Evolutionary conservation across 2,888 invertebrate genomes (phyloP), one percentile per base, ranked within the genome.

Genomic region (Notodonta ziczac): DNA sequence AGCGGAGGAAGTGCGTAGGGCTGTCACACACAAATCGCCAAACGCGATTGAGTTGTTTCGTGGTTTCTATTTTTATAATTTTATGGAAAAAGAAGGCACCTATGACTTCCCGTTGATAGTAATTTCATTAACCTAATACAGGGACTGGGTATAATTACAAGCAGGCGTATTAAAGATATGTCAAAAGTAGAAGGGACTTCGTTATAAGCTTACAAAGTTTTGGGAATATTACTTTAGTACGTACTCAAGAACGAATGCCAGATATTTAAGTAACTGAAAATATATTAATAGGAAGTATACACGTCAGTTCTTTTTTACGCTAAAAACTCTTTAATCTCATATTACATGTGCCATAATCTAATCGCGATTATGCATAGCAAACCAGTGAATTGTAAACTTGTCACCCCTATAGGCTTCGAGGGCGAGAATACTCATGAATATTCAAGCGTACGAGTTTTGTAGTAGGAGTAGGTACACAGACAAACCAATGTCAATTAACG

Each of bases 401-500:
- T 2, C 44, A 56, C 5, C 56, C 56, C 44, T 56, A 40, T 32
- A 6, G 12, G 32, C 35, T n/a, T 52, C 46, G 48, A 44, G 57
- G 10, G 52, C 53, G 56, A 58, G 67, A 69, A 70, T 61, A 60
- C 66, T 59, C 63, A 78, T 77, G 77, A 80, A 79, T 80, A 81
- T 81, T 79, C 71, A 81, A 63, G 56, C 6, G 35, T 42, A 16
- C 51, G 61, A 51, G 42, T 58, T 60, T 59, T 59, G 60, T 63
- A 65, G 68, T 65, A 67, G 35, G n/a, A n/a, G 64, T 66, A 68
- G 65, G 57, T 63, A 63, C 70, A 70, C 72, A 71, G 73, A 77
- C 71, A 77, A 77, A 76, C 76, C 73, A 72, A 74, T 73, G 72
- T 72, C 77, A 78, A 81, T 78, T 79, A 82, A 65, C 72, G 72